Evolutionary conservation across 2,888 invertebrate species (phyloP), one percentile per base, ranked within the genome.

Genomic region (Machimus rusticus): DNA sequence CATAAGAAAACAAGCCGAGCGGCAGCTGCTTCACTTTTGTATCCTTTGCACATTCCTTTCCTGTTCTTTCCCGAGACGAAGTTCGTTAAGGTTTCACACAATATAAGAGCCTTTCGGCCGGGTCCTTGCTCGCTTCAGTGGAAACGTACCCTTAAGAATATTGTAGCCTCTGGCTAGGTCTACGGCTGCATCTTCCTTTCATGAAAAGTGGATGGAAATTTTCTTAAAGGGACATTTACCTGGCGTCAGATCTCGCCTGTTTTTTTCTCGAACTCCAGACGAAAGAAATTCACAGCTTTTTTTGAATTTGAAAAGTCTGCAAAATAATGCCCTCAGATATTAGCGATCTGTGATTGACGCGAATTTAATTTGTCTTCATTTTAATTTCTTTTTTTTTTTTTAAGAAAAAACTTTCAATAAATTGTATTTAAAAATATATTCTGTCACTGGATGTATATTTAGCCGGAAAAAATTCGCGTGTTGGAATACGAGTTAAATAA

Each of bases 171-270:
- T 37, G 37, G 34, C 19, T 31, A 76, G 76, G 76, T 76, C 66
- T 66, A 51, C 51, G 2, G 14, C 34, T 76, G 76, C 28, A 76
- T 76, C 76, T 76, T 76, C 16, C 34, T 76, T 76, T 76, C 23
- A 66, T 66, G 66, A 66, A 66, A 66, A 66, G 12, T 14, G 6
- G 76, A 76, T n/a, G 76, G 37, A 76, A 76, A 76, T 9, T 76
- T 76, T 76, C 76, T 76, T 76, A 37, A n/a, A 76, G n/a, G 37
- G 34, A 76, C 76, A 76, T 76, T 76, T 76, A 76, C 76, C 76
- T 76, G 76, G 37, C 76, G 34, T 31, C 66, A 66, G 66, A 66
- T 66, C 66, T 66, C 66, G 28, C 66, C 28, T 28, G 28, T 66
- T 66, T 23, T 28, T 66, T 23, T 9, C 66, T 66, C 66, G 19